Conservation (phyloP, 2,888 invertebrate species). For the Phyllotreta striolata region DNA sequence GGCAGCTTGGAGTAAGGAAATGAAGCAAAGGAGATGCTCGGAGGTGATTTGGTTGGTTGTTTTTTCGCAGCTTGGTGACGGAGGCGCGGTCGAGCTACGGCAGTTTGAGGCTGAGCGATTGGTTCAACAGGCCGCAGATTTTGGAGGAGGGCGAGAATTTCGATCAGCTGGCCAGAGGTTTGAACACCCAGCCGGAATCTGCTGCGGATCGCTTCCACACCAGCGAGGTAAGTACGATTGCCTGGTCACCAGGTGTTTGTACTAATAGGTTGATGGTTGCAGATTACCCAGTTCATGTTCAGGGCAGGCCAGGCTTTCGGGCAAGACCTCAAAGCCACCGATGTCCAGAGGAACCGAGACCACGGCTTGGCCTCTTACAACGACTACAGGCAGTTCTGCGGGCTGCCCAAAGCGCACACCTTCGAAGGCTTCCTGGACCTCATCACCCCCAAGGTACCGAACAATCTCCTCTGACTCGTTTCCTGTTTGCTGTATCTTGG, state of each 20-base stretch:
- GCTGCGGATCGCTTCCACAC: conserved; percentile 81
- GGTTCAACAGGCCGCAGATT: conserved; percentile 73
- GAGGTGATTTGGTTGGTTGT: neutral
- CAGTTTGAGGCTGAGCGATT: conserved; percentile 73
- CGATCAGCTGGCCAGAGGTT: conserved; percentile 77
- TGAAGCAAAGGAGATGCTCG: neutral
- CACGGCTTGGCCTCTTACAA: conserved; percentile 85
- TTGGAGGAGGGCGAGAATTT: conserved; percentile 72
- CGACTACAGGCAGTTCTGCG: conserved; percentile 79
- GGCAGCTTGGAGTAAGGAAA: conserved; percentile 72
- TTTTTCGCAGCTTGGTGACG: conserved; percentile 64
- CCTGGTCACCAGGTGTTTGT: no score
- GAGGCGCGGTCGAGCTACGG: conserved; percentile 66
- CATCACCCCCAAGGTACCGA: conserved; percentile 68
- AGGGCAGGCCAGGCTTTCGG: conserved; percentile 76
- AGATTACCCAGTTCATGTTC: conserved; percentile 74
- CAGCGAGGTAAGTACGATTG: conserved; percentile 68
- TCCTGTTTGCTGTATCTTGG: neutral
- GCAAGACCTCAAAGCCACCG: conserved; percentile 79
- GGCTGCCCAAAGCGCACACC: conserved; percentile 70
- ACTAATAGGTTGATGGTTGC: conserved; percentile 32
- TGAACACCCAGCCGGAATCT: conserved; percentile 79
- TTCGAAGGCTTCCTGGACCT: conserved; percentile 78
- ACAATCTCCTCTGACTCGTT: no score
- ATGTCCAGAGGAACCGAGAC: conserved; percentile 87